phyloP scores from a whole-genome alignment of 2,113 vertebrate species.

The Sitta europaea region DNA sequence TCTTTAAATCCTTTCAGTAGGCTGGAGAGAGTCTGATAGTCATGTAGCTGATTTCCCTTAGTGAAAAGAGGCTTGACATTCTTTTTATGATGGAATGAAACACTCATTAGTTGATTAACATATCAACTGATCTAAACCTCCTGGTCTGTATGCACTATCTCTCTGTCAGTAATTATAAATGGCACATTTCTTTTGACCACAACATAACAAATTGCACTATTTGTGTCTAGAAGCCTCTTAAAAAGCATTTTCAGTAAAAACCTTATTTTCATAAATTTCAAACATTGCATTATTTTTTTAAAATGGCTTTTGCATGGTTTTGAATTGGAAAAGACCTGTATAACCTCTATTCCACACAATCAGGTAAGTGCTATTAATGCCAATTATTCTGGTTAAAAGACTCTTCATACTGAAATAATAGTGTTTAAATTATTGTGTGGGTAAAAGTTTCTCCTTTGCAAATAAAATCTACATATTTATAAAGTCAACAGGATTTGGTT shows the following conservation, averaged over 20 bases:
- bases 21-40: neutral
- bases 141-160: neutral
- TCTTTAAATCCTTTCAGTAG: neutral
- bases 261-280: conserved; percentile 42
- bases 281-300: conserved; percentile 46
- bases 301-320: conserved; percentile 49
- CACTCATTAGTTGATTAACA: neutral
- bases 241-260: conserved; percentile 16
- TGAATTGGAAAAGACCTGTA: conserved; percentile 30
- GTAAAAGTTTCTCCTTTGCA: neutral
- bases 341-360: conserved; percentile 13
- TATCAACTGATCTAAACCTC: neutral
- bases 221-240: conserved; percentile 28
- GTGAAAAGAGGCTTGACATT: conserved; percentile 23
- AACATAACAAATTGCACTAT: neutral
- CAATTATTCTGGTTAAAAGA: conserved; percentile 50
- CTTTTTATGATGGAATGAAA: neutral
- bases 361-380: conserved; percentile 73
- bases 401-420: conserved; percentile 20
- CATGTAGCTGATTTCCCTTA: neutral
- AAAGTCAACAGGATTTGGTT: neutral
- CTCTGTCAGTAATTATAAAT: neutral
- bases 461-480: neutral
- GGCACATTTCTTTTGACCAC: neutral
- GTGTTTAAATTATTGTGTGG: neutral